Base-by-base conservation (phyloP, 2,113 vertebrate species). In the Anguilla rostrata region DNA sequence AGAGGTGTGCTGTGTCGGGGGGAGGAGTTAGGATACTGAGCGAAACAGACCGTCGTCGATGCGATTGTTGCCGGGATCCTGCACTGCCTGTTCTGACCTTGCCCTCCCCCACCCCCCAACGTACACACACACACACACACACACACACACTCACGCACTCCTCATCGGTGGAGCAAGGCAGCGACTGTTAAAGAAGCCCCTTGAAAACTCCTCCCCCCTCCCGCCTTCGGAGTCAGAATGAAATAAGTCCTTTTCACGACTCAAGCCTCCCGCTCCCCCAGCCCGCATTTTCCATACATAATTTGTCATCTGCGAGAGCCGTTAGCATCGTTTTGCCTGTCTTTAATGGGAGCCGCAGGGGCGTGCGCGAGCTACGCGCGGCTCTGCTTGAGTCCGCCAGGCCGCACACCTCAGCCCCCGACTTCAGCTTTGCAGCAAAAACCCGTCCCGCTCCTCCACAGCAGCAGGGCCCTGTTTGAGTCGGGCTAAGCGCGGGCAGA, bases 1-100 rank as follows among this genome's bases (percentile, higher is more conserved):
- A 87, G 94, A 94, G 94, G 92, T 86, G 91, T 90, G 94, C 93
- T 88, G 34, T 34, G 1, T 34, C 34, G 34, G 83, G 88, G 88
- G 66, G 80, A 84, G 71, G 43, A 56, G 63, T 83, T 46, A n/a
- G 39, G 6, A 87, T 91, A 91, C 81, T 89, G 88, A 91, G 88
- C 86, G 88, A 86, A 89, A 56, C 89, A 88, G 87, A 66, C 87
- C 88, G 84, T 89, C 86, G 86, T 93, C 88, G 89, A 90, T 88
- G 89, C 89, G 85, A 93, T 92, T 88, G 86, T 90, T 87, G 85
- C 87, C 78, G 40, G 87, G 86, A 86, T 81, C 29, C 57, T 16
- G n/a, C 86, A 91, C 91, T 90, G 89, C 92, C 88, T 88, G 78
- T n/a, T 34, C 40, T 11, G 40, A 46, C 22, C 53, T 79, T 40